Base-by-base conservation (phyloP, 2,113 vertebrate genomes). In the Phalacrocorax carbo region DNA sequence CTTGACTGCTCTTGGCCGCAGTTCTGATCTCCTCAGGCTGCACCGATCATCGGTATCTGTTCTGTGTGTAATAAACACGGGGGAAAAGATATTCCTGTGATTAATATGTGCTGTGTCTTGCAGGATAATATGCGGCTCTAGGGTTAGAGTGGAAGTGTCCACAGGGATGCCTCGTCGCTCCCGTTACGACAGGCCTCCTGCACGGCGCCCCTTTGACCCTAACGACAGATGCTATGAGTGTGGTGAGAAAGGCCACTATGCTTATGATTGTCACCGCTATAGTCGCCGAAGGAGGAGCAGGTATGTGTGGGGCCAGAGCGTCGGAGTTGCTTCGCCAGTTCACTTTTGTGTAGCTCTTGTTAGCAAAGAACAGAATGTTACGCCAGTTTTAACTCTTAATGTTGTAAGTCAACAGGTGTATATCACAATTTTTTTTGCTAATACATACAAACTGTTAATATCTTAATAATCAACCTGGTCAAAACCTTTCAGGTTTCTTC, bases 401-500 rank as follows among this genome's bases (percentile, higher is more conserved):
- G 58, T 73, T 73, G 16, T 84, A 84, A 72, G 26, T 52, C 69
- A 25, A 30, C 58, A 96, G 97, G 97, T 97, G 85, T 98, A 96
- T 97, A 92, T 98, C 92, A 96, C 95, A 97, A 68, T 97, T 97
- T 97, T 93, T 97, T 38, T 52, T 87, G 96, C 96, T 97, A 97
- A 97, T 97, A 38, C 38, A 38, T 38, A 38, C 38, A 38, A 65
- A 98, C 97, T 98, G 97, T 98, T 99, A 97, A 92, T 98, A 98
- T 98, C 95, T 98, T 98, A 99, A 99, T 98, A 98, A 99, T 98
- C 98, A 98, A 98, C 98, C 98, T 99, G 99, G 98, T 99, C 98
- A 98, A 98, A 99, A 99, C 98, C 98, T 99, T 99, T 98, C 99
- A 99, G 99, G 99, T 99, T 98, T 98, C 99, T 98, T 99, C 99